Conservation (phyloP, 2,888 invertebrate species). For the Himalopsyche japonica region DNA sequence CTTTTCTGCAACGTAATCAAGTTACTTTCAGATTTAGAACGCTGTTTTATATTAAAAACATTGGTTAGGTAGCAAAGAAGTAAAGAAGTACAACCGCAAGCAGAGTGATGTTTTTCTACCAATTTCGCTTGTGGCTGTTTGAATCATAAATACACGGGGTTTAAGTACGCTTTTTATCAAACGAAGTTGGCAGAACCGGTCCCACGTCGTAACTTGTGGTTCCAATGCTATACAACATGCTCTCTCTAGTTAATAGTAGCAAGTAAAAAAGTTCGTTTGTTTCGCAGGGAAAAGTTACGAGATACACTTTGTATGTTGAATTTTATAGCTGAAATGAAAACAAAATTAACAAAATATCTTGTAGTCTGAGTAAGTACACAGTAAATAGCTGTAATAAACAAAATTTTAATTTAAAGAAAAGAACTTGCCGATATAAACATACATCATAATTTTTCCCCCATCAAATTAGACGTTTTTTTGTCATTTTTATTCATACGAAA, state of each 20-base stretch:
- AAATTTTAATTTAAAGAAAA: too few species aligned
- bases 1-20: too few species aligned
- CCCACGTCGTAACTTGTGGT: neutral
- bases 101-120: neutral
- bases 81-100: neutral
- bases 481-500: too few species aligned
- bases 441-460: too few species aligned
- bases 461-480: too few species aligned
- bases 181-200: neutral
- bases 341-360: neutral
- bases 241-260: neutral
- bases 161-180: neutral
- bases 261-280: neutral
- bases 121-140: neutral
- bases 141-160: neutral
- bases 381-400: too few species aligned
- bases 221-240: neutral
- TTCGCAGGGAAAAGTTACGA: neutral
- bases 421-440: too few species aligned
- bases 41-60: too few species aligned
- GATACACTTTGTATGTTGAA: neutral
- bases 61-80: neutral
- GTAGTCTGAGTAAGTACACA: neutral
- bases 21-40: too few species aligned
- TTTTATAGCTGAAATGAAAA: neutral